Evolutionary conservation across 2,113 vertebrate species (phyloP), one percentile per base, ranked within the genome.

Genomic region (Hipposideros armiger): DNA sequence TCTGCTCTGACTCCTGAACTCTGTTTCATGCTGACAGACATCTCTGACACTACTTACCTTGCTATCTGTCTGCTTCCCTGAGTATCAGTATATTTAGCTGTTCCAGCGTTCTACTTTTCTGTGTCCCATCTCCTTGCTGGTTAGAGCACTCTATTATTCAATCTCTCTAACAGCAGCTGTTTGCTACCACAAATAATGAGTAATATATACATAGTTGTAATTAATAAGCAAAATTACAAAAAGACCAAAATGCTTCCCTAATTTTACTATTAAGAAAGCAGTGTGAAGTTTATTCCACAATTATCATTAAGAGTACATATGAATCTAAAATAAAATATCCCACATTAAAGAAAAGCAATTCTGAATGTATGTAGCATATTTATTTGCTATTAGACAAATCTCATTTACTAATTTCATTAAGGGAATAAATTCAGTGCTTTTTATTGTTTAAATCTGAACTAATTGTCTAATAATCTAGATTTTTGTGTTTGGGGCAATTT

Each of bases 331-430:
- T 42, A 60, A 67, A 95, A 70, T 86, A 92, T 52, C 11, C 20
- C 62, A 85, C 52, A 94, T 91, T 88, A 93, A 96, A 93, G 40
- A 80, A 92, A 96, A 91, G n/a, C 58, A 93, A 85, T 64, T 72
- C 20, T n/a, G 87, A 95, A 94, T 92, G 64, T 77, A 91, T 87
- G 9, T 45, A 89, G 17, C 26, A 60, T 86, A 80, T 94, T 96
- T 96, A 81, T 82, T 89, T 94, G 50, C 69, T 94, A 91, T 95
- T 96, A 96, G 26, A 30, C 32, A 80, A 93, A 94, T 93, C 70
- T 87, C 60, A 78, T 78, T 96, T 96, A 52, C 67, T 93, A 97
- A 96, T 96, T 96, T 89, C 82, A 95, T 95, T 92, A 96, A 80
- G 40, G 30, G 36, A 92, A 95, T 80, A 87, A 90, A 90, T 90